phyloP scores from a whole-genome alignment of 2,888 invertebrate species.

The Podabrus alpinus region DNA sequence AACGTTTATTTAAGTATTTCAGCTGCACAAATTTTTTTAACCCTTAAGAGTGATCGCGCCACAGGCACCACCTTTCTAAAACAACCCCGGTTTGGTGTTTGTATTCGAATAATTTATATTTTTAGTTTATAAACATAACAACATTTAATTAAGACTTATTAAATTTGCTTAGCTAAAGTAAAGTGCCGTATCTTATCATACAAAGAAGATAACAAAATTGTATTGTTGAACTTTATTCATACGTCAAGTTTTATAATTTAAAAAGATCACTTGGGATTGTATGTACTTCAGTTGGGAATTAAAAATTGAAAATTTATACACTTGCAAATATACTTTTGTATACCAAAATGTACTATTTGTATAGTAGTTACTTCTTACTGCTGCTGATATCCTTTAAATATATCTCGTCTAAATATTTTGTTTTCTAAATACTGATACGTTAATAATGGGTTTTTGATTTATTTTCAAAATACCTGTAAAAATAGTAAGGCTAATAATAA shows the following conservation, averaged over 20 bases:
- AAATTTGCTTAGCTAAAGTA: background rate
- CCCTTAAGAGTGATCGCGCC: too few relatives aligned
- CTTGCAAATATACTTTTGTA: background rate
- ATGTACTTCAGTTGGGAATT: background rate
- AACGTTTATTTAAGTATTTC: too few relatives aligned
- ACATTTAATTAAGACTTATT: background rate
- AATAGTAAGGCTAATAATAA: background rate
- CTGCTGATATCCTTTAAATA: background rate
- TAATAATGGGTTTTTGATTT: background rate
- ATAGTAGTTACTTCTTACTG: too few relatives aligned
- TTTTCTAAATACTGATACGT: background rate
- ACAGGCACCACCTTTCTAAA: too few relatives aligned
- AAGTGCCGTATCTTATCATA: background rate
- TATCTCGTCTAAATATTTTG: background rate
- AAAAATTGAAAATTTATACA: background rate
- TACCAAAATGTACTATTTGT: background rate
- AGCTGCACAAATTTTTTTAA: too few relatives aligned
- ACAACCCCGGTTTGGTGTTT: background rate
- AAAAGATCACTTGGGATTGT: background rate
- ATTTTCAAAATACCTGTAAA: background rate
- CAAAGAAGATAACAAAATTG: background rate
- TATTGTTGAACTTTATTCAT: background rate
- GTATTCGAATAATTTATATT: background rate
- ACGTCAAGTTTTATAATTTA: background rate
- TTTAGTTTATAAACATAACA: background rate